Percentiles rank a stretch among this genome's conserved stretches.
These are phyloP conservation scores for Troglohyphantes excavatus DNA, from an alignment of 2,888 invertebrate species.

Conservation along the genomic window DNA sequence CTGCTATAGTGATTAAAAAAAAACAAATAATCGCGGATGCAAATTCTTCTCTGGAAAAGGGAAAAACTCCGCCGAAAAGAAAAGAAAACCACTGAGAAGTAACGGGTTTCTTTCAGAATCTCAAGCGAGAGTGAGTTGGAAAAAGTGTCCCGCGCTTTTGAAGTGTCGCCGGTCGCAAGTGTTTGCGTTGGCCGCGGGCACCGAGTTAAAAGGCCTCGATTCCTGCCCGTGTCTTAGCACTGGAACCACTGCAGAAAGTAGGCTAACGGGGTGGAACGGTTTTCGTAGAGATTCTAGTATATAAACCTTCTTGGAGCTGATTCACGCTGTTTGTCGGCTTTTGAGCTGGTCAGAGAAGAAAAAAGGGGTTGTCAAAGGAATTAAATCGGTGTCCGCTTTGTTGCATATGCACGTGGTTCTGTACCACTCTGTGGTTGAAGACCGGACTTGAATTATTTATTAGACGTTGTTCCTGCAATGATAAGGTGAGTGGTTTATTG, in stretches of 20 bases:
- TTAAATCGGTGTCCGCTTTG: conserved; percentile 13
- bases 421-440: background rate
- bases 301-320: conserved; percentile 66
- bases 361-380: conserved; percentile 3
- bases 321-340: conserved; percentile 69
- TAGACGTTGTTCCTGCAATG: conserved; percentile 9
- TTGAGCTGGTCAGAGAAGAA: conserved; percentile 24
- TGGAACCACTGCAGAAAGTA: conserved; percentile 41
- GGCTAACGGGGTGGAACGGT: conserved; percentile 70
- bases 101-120: conserved; percentile 3
- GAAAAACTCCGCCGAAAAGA: conserved; percentile 33
- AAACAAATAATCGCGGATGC: background rate
- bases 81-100: background rate
- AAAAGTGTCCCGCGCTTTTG: conserved; percentile 11
- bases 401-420: conserved; percentile 55
- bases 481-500: conserved; percentile 23
- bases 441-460: conserved; percentile 30
- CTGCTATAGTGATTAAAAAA: conserved; percentile 3
- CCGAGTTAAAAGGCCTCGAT: conserved; percentile 42
- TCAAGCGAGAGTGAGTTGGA: conserved; percentile 13
- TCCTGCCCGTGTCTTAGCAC: background rate
- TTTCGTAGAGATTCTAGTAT: conserved; percentile 57
- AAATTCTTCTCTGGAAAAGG: conserved; percentile 25
- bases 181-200: conserved; percentile 56
- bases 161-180: conserved; percentile 47